These are phyloP conservation scores for Serrognathus titanus DNA, from an alignment of 2,888 invertebrate species.

Conservation along the genomic window DNA sequence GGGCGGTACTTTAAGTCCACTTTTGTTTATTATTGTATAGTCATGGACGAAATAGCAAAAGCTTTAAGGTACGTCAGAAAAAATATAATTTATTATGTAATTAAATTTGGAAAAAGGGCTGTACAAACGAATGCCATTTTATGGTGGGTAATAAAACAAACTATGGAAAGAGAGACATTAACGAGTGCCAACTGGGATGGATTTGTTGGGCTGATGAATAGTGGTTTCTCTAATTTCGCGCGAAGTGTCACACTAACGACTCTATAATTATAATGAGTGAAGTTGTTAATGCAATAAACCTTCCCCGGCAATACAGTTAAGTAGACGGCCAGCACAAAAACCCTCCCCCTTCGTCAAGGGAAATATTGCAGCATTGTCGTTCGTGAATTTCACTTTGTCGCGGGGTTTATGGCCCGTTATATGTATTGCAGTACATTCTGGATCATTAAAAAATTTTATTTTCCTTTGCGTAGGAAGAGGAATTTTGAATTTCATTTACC, in stretches of 20 bases:
- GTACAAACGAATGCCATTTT: not conserved
- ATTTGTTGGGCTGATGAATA: slow-evolving; percentile 24
- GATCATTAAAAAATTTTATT: not conserved
- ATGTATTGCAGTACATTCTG: not conserved
- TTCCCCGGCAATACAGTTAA: slow-evolving; percentile 30
- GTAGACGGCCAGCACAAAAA: slow-evolving; percentile 11
- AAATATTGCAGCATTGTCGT: slow-evolving; percentile 22
- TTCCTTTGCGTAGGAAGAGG: too few relatives aligned
- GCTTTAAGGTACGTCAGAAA: too few relatives aligned
- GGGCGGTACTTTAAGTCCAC: too few relatives aligned
- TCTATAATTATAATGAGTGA: slow-evolving; percentile 49
- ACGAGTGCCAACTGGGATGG: slow-evolving; percentile 5
- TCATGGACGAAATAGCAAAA: too few relatives aligned
- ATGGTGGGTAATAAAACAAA: not conserved
- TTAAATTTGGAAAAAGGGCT: not conserved
- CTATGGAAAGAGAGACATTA: not conserved
- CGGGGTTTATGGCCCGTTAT: not conserved
- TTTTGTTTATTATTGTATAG: too few relatives aligned
- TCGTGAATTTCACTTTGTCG: slow-evolving; percentile 18
- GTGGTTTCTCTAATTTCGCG: slow-evolving; percentile 28
- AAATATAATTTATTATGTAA: too few relatives aligned
- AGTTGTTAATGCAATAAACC: slow-evolving; percentile 49
- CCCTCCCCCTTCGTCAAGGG: slow-evolving; percentile 8
- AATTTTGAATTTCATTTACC: too few relatives aligned
- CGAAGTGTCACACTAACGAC: slow-evolving; percentile 41